These are phyloP conservation scores for Acomys russatus DNA, from an alignment of 2,797 vertebrate species.

Conservation along the genomic window DNA sequence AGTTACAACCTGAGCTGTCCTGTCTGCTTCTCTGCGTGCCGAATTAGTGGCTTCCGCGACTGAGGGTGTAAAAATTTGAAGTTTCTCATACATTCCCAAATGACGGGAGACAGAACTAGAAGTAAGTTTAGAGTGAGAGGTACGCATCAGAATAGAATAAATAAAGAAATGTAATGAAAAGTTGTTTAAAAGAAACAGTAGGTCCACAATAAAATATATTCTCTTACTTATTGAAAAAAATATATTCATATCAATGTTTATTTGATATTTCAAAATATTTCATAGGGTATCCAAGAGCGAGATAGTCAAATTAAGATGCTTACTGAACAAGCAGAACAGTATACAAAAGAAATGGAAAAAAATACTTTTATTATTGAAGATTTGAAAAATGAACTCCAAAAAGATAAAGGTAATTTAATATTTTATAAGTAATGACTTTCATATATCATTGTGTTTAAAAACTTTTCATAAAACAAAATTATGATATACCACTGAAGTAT, in stretches of 20 bases:
- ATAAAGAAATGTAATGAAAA: neutral
- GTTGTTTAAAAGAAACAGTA: neutral
- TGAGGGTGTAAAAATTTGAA: neutral
- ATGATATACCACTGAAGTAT: neutral
- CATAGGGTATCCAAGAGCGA: conserved; percentile 94
- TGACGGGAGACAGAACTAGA: neutral
- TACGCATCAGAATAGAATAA: conserved; percentile 1
- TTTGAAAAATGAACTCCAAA: conserved; percentile 92
- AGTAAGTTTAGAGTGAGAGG: conserved; percentile 9
- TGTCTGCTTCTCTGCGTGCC: neutral
- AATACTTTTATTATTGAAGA: conserved; percentile 93
- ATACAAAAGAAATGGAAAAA: conserved; percentile 96
- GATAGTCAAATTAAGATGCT: conserved; percentile 96
- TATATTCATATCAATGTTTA: neutral
- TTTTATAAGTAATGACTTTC: conserved; percentile 58
- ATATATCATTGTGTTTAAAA: neutral
- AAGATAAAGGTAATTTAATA: conserved; percentile 90
- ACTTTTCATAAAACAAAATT: conserved; percentile 45
- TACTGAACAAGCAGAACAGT: conserved; percentile 94
- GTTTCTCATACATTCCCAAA: neutral
- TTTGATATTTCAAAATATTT: conserved; percentile 58
- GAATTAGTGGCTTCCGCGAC: neutral
- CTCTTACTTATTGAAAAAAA: conserved; percentile 2
- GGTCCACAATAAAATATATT: neutral
- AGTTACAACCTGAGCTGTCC: neutral